Evolutionary conservation across 2,888 invertebrate genomes (phyloP).

Genomic region (Melieria omissa): DNA sequence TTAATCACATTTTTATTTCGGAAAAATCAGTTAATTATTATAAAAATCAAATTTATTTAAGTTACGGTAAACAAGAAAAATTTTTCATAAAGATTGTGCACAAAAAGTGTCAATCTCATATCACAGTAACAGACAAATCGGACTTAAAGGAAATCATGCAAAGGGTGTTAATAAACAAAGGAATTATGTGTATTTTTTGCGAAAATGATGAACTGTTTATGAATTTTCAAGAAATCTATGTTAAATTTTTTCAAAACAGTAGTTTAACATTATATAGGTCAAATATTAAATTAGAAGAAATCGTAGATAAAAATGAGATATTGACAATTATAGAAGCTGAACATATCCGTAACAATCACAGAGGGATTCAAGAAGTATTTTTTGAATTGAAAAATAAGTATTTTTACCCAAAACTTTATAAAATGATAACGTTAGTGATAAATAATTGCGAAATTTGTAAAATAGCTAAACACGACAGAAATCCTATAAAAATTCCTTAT

Average conservation of each 20-base stretch:
- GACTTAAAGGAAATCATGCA: conserved; percentile 13
- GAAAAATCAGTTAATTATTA: conserved; percentile 28
- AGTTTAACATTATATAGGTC: no score
- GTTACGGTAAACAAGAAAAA: conserved; percentile 15
- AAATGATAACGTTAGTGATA: background rate
- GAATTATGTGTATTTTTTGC: conserved; percentile 19
- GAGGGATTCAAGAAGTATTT: background rate
- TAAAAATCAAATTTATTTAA: conserved; percentile 34
- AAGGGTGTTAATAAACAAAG: conserved; percentile 16
- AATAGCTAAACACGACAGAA: background rate
- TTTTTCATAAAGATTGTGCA: conserved; percentile 26
- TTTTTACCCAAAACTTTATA: background rate
- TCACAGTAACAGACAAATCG: conserved; percentile 7
- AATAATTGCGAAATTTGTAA: background rate
- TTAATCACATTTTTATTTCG: conserved; percentile 14
- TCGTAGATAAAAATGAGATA: no score
- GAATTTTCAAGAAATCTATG: conserved; percentile 40
- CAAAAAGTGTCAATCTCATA: conserved; percentile 26
- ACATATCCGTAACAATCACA: background rate
- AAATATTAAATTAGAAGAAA: no score
- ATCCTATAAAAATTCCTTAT: background rate
- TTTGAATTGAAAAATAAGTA: background rate
- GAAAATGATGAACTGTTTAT: conserved; percentile 11
- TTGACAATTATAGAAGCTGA: background rate
- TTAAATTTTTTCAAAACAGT: no score